These are phyloP conservation scores for Phalanger gymnotis DNA, from an alignment of 2,797 vertebrate genomes.

Conservation along the genomic window DNA sequence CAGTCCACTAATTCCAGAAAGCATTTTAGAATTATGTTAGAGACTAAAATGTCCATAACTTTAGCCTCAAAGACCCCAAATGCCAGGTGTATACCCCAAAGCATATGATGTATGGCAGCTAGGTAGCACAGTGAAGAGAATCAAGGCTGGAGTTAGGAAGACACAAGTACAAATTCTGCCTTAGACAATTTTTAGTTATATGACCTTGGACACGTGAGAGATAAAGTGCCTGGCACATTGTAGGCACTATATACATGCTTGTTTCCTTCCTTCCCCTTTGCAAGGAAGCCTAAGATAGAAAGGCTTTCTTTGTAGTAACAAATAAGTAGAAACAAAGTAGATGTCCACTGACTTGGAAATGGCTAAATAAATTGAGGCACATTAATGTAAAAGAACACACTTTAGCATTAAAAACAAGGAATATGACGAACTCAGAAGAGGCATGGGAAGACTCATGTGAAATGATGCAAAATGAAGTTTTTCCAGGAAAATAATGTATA, in stretches of 20 bases:
- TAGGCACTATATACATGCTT: neutral
- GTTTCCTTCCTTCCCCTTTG: too few relatives aligned
- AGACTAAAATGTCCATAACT: neutral
- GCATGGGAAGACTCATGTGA: neutral
- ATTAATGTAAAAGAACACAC: neutral
- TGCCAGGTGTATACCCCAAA: neutral
- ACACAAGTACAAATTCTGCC: neutral
- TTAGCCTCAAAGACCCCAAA: neutral
- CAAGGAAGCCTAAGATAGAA: too few relatives aligned
- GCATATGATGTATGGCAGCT: too few relatives aligned
- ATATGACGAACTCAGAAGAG: neutral
- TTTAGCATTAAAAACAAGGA: neutral
- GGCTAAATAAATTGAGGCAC: too few relatives aligned
- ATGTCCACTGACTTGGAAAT: too few relatives aligned
- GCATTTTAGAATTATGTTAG: too few relatives aligned
- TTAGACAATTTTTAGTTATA: conserved; percentile 25
- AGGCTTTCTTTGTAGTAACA: too few relatives aligned
- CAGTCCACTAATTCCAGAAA: too few relatives aligned
- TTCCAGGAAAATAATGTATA: neutral
- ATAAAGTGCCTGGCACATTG: neutral
- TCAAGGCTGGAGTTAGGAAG: neutral
- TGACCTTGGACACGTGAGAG: neutral
- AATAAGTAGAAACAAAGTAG: neutral
- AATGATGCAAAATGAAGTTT: neutral
- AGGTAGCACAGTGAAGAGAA: neutral